These are phyloP conservation scores for Ernsta delagoae DNA, from an alignment of 2,888 invertebrate genomes.

Conservation along the genomic window DNA sequence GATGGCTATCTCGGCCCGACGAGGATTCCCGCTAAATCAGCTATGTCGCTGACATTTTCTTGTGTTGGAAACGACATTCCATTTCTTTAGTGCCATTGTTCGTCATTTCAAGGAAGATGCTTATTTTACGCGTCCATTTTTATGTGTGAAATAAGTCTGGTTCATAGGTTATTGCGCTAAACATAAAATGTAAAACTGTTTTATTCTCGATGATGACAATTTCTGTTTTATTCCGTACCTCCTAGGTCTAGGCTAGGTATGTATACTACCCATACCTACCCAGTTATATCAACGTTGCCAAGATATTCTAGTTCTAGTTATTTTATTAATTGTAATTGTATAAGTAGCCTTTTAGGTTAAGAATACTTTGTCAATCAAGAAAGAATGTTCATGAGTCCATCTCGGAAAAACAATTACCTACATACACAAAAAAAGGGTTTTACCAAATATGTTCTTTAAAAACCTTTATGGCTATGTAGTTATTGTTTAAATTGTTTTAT, in stretches of 20 bases:
- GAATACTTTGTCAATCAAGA: too few relatives aligned
- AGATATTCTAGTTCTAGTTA: too few relatives aligned
- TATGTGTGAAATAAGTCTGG: not conserved
- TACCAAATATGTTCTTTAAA: not conserved
- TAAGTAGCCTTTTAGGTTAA: too few relatives aligned
- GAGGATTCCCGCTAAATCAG: constrained; percentile 56
- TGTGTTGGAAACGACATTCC: constrained; percentile 45
- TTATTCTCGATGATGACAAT: not conserved
- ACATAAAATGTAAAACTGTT: not conserved
- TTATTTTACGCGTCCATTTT: constrained; percentile 7
- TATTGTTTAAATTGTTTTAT: constrained; percentile 9
- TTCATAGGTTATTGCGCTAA: not conserved
- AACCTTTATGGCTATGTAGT: not conserved
- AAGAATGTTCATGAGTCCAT: too few relatives aligned
- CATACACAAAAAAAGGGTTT: too few relatives aligned
- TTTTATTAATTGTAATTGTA: too few relatives aligned
- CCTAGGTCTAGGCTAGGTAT: too few relatives aligned
- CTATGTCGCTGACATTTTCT: constrained; percentile 48
- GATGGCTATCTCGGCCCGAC: constrained; percentile 55
- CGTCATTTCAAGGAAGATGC: constrained; percentile 24
- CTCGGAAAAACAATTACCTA: not conserved
- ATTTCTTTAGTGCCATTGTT: constrained; percentile 37
- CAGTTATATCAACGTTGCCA: not conserved
- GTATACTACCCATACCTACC: too few relatives aligned
- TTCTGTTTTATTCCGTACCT: too few relatives aligned